Conservation (phyloP, 2,888 invertebrate genomes). For the Diogma glabrata region DNA sequence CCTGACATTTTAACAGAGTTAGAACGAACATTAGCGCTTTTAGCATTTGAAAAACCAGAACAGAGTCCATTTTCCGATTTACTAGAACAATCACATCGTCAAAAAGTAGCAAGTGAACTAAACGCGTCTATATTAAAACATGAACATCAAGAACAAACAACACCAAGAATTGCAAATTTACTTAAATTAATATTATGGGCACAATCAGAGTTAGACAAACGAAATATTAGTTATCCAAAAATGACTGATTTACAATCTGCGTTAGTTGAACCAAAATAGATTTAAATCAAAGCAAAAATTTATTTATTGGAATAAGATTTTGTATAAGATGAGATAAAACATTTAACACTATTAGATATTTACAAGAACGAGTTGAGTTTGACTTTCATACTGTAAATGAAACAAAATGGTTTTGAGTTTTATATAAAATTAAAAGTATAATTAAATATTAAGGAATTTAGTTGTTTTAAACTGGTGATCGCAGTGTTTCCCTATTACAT, state of each 20-base stretch:
- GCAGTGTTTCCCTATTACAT: no score
- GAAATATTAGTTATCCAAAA: conserved; percentile 89
- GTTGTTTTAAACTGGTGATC: no score
- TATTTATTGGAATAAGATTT: no score
- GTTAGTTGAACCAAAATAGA: conserved; percentile 46
- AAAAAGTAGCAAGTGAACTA: conserved; percentile 92
- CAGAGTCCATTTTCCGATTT: conserved; percentile 92
- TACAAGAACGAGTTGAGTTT: no score
- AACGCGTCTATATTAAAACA: conserved; percentile 95
- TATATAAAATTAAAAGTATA: no score
- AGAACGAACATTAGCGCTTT: conserved; percentile 83
- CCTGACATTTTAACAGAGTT: conserved; percentile 59
- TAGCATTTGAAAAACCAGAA: conserved; percentile 95
- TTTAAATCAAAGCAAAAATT: no score
- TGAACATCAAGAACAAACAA: conserved; percentile 83
- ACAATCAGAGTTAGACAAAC: conserved; percentile 87
- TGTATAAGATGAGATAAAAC: no score
- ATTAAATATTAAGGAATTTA: no score
- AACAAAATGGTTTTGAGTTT: no score
- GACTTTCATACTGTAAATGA: no score
- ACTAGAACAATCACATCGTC: conserved; percentile 83
- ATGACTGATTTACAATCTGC: conserved; percentile 87
- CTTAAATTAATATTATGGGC: conserved; percentile 92
- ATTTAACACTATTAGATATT: no score
- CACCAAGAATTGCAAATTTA: conserved; percentile 82